Conservation (phyloP, 2,797 vertebrate species). For the Atherinosoma microstoma region DNA sequence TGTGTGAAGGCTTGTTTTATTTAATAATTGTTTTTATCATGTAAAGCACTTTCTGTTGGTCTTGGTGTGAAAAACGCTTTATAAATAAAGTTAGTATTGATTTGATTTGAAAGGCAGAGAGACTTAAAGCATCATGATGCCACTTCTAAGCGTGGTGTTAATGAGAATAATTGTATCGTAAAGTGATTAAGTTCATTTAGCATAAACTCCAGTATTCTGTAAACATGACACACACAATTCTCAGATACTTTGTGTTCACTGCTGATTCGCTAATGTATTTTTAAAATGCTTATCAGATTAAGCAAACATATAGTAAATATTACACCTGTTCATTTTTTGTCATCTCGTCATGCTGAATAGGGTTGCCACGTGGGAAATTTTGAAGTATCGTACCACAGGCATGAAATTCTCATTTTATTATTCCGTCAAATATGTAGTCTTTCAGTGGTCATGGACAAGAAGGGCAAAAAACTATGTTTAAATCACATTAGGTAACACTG, state of each 20-base stretch:
- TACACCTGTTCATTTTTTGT: neutral
- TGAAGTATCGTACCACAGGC: neutral
- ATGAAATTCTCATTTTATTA: neutral
- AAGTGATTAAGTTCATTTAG: neutral
- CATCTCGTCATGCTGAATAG: neutral
- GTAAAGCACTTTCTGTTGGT: no score
- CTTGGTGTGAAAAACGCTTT: no score
- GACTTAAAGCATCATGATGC: constrained; percentile 18
- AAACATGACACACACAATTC: neutral
- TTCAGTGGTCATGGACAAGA: neutral
- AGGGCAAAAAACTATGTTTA: neutral
- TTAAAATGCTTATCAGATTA: neutral
- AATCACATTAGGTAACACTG: neutral
- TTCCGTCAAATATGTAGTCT: neutral
- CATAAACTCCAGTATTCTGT: neutral
- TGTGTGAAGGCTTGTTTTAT: no score
- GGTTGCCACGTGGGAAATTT: neutral
- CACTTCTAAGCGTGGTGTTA: neutral
- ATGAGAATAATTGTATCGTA: neutral
- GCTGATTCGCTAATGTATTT: neutral
- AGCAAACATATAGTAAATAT: neutral
- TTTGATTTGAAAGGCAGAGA: neutral
- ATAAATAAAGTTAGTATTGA: no score
- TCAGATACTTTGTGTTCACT: neutral
- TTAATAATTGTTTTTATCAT: no score